phyloP scores from a whole-genome alignment of 1,140 invertebrate species.

The Drosophila virilis region DNA sequence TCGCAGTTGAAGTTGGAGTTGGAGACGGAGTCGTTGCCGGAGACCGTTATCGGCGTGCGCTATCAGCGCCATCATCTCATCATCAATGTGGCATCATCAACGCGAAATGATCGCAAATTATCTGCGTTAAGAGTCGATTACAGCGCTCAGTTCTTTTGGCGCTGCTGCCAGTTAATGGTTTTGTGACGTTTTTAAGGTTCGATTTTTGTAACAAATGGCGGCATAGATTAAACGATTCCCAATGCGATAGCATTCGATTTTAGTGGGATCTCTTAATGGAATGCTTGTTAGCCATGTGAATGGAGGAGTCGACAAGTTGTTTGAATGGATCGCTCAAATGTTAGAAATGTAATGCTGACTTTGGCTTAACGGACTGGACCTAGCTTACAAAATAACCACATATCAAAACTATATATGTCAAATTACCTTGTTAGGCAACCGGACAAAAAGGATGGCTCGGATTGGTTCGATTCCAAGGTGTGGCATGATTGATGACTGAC shows the following conservation, averaged over 20 bases:
- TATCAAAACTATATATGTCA: too few relatives aligned
- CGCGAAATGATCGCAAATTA: conserved; percentile 79
- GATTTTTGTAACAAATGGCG: conserved; percentile 64
- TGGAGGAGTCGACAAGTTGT: not conserved
- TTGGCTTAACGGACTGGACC: not conserved
- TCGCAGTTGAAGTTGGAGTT: conserved; percentile 1
- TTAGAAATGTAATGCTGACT: not conserved
- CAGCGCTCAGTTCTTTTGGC: conserved; percentile 14
- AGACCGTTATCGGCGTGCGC: conserved; percentile 49
- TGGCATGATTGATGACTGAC: too few relatives aligned
- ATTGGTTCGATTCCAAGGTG: too few relatives aligned
- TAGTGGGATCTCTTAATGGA: conserved; percentile 25
- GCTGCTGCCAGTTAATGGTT: conserved; percentile 56
- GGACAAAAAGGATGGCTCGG: too few relatives aligned
- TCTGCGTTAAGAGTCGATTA: conserved; percentile 56
- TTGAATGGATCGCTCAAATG: not conserved
- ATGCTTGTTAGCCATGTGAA: conserved; percentile 6
- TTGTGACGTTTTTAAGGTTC: conserved; percentile 67
- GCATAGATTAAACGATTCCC: conserved; percentile 50
- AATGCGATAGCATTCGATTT: conserved; percentile 13
- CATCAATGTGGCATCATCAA: conserved; percentile 76
- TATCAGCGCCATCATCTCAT: conserved; percentile 77
- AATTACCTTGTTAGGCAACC: too few relatives aligned
- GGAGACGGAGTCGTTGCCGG: not conserved
- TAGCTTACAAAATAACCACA: too few relatives aligned